Conservation (phyloP, 2,113 vertebrate species). For the Sterrhoptilus dennistouni region DNA sequence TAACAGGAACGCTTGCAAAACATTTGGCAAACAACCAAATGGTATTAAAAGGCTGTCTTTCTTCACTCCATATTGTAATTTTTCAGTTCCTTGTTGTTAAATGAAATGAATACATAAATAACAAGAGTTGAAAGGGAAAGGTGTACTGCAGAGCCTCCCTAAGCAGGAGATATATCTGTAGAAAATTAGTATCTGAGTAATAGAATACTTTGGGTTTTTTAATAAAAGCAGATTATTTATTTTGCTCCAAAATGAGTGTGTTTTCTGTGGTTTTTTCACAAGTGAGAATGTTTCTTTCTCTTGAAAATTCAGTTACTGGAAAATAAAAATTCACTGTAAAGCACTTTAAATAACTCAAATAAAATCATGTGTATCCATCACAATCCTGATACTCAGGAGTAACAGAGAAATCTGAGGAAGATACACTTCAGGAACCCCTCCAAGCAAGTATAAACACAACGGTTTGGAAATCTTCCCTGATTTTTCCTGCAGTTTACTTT, state of each 20-base stretch:
- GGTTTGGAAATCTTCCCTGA: background rate
- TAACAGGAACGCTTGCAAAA: slow-evolving; percentile 12
- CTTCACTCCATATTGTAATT: background rate
- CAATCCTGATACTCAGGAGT: background rate
- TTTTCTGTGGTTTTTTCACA: background rate
- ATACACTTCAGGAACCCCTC: background rate
- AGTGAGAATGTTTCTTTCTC: background rate
- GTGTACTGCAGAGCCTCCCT: background rate
- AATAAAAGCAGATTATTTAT: background rate
- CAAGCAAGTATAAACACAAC: background rate
- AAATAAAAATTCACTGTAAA: background rate
- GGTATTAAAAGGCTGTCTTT: background rate
- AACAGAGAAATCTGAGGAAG: background rate
- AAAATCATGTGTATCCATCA: background rate
- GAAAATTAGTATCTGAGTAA: background rate
- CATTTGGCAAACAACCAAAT: slow-evolving; percentile 1
- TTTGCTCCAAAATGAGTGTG: background rate
- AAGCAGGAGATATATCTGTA: background rate
- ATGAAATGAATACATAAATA: background rate
- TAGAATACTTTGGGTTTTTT: background rate
- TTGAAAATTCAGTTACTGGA: background rate
- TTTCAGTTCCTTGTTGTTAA: background rate
- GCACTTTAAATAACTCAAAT: background rate
- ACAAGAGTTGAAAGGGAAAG: background rate
- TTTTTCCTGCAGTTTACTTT: background rate